Evolutionary conservation across 2,797 vertebrate genomes (phyloP), one percentile per base, ranked within the genome.

Genomic region (Oryzias dopingdopingensis): DNA sequence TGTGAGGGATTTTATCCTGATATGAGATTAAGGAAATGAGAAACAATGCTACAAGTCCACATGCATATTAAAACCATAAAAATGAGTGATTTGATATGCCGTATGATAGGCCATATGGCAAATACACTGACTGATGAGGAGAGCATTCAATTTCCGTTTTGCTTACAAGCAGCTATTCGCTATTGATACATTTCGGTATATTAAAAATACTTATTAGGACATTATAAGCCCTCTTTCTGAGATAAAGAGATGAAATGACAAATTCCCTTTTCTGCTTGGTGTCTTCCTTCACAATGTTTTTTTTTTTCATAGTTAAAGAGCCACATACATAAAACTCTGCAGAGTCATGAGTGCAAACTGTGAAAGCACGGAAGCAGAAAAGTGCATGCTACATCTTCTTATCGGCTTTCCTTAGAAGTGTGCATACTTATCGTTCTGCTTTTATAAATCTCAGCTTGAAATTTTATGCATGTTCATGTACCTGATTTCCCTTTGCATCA

Each of bases 151-250:
- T 87, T 83, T 86, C 63, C 60, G 67, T 72, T 85, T 76, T 73
- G 61, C 70, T 75, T 54, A 83, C 80, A 88, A 89, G 84, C 79
- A 85, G 84, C 65, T 86, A 69, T 83, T 87, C 78, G 86, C 82
- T 64, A 71, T 66, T 64, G 77, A 74, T 83, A 76, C 73, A 81
- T 84, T 76, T 56, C 84, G 74, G 24, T 73, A 67, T 81, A 84
- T 81, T 82, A 79, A 74, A 81, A 85, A 85, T 70, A 75, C 72
- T 70, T 85, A 86, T 88, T 82, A 62, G 70, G 77, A 85, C 81
- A 82, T 86, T 86, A 89, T 86, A 80, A 73, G 77, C 82, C 81
- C 86, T 82, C 85, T 88, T 85, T 67, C 80, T 56, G 56, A 74
- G 54, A 40, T 49, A 63, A 52, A 56, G 45, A 65, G 55, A 65